Evolutionary conservation across 2,113 vertebrate species (phyloP), one percentile per base, ranked within the genome.

Genomic region (Vicugna pacos): DNA sequence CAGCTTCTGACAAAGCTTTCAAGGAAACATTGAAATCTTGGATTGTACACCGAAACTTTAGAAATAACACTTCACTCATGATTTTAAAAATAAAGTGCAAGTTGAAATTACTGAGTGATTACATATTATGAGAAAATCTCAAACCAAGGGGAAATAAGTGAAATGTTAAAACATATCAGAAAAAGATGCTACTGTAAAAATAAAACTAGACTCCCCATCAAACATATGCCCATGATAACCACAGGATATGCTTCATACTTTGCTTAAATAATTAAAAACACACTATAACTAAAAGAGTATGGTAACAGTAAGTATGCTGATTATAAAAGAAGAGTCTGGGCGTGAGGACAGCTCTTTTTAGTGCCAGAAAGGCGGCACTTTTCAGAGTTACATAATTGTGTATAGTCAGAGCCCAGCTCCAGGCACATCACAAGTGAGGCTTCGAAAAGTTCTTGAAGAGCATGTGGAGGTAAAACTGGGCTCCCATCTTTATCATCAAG

Each of bases 241-340:
- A 42, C 10, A 80, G 72, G 9, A 76, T 79, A 72, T 72, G 1
- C 10, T 94, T 91, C 35, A 17, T 46, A 64, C 2, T 84, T 82
- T 56, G 42, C 38, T 89, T 94, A 62, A 70, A 94, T 91, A 89
- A 52, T 92, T 67, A 84, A 79, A 86, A 35, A 46, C 67, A 52
- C 35, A 54, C 54, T 79, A 58, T 62, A 75, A 70, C 48, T 19
- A 20, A 75, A 89, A 83, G 42, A 58, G 58, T 54, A 15, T 42
- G 28, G 46, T 58, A 87, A 70, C 16, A 38, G 1, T 62, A 28
- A 83, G 26, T 50, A 73, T 10, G 11, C 22, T 64, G 56, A 64
- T 82, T 72, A n/a, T 30, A 72, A 89, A 93, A 67, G 28, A 50
- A 54, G 69, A 60, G 7, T 91, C 30, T 32, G 50, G 42, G 54